A percentile compares a stretch with the other conserved stretches of the same genome.
Conservation (phyloP, 2,797 vertebrate species). For the Taeniopygia guttata region DNA sequence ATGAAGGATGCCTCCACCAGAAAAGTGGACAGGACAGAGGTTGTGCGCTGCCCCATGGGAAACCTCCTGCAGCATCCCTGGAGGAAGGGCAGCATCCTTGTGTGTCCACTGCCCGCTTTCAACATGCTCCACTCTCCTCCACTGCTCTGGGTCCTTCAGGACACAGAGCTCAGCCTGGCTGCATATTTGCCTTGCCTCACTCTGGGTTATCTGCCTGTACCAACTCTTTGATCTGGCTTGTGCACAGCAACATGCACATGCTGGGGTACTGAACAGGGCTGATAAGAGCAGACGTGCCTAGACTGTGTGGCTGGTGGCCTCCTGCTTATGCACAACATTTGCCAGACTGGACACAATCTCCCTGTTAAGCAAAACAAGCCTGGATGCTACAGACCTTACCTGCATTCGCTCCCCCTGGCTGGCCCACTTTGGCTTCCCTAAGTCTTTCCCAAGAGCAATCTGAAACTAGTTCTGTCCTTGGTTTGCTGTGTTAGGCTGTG, state of each 20-base stretch:
- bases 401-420: not conserved
- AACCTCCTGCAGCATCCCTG: not conserved
- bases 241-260: accelerated
- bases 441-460: not conserved
- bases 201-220: not conserved
- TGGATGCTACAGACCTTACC: not conserved
- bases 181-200: not conserved
- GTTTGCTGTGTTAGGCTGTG: not conserved
- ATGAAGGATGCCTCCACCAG: not conserved
- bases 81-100: not conserved
- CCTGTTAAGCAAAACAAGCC: not conserved
- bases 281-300: not conserved
- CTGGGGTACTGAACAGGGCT: accelerated
- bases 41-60: not conserved
- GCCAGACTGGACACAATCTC: not conserved
- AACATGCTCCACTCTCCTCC: accelerated
- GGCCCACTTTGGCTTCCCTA: not conserved
- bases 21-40: not conserved
- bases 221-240: not conserved
- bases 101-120: too few species aligned
- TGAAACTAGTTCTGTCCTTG: not conserved
- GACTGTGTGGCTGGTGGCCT: accelerated
- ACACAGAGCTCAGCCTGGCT: not conserved
- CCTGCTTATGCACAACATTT: accelerated
- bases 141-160: accelerated